Evolutionary conservation across 2,888 invertebrate genomes (phyloP), one percentile per base, ranked within the genome.

Genomic region (Conops quadrifasciatus): DNA sequence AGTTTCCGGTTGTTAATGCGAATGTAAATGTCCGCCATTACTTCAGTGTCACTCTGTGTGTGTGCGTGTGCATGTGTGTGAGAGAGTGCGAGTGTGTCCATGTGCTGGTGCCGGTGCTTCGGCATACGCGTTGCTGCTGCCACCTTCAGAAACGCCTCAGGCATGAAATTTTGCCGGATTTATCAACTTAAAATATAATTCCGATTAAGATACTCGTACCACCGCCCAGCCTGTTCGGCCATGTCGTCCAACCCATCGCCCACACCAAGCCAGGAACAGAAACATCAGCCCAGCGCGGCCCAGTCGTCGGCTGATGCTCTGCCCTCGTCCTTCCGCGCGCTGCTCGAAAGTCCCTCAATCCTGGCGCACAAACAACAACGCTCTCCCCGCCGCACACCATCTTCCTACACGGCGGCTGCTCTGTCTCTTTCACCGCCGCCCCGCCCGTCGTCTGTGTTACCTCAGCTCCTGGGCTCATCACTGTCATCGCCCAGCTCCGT

Each of bases 231-330:
- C 51, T 51, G 62, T 60, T n/a, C 21, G 45, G 74, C 30, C 56
- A 78, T 79, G 79, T 76, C 80, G 72, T 77, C 78, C 68, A 77
- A 78, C 71, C 76, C 79, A 69, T 76, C 81, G 65, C 76, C 79
- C 45, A 72, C 77, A 68, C 75, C 75, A 43, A 56, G 71, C 47
- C 72, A 63, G 67, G 66, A 43, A 58, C 65, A 51, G 51, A 70
- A 58, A 26, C 75, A 72, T 43, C 72, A 58, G 26, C 67, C 9
- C 63, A 53, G 63, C n/a, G 43, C 59, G 51, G 7, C 53, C 16
- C 73, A 71, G n/a, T n/a, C n/a, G 21, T 73, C 69, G 11, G 67
- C 56, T 36, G 36, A 43, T 13, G 47, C 68, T 5, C 58, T 53
- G 43, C 51, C 67, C 9, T 73, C 76, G 2, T 72, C 75, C 13